Base-by-base conservation (phyloP, 1,140 invertebrate genomes). In the Bombus superbus region DNA sequence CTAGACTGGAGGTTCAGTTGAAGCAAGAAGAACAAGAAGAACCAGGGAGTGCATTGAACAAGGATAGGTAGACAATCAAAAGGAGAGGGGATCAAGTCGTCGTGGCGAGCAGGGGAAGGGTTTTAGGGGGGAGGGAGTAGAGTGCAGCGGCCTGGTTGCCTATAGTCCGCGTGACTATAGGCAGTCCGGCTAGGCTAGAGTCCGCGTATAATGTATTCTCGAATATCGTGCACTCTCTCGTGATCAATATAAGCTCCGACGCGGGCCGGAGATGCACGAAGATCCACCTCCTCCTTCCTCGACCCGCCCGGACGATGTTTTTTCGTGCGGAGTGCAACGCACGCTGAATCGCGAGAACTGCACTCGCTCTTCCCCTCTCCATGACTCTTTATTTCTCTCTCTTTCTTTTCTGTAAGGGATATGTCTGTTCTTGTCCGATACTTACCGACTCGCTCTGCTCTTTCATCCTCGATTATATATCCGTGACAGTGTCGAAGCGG, bases 191-290 rank as follows among this genome's bases (percentile, higher is more conserved):
- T 89, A 87, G 89, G 76, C 90, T 89, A 91, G 86, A 91, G 87
- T 88, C 86, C 86, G 82, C 85, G 86, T 90, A 89, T 91, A 91
- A 83, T 89, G 88, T 91, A 89, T 92, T 89, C 92, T 90, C 91
- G 92, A 93, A 92, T 93, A 93, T 92, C 92, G 91, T 92, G 91
- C 90, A 89, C 90, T 92, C 90, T 92, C 89, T 92, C 93, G 91
- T 93, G 93, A 93, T 93, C 93, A 93, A 93, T 93, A 93, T 92
- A 92, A 93, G 92, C 91, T 59, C 92, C 93, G 93, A 93, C 85
- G 82, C 79, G 85, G 77, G 83, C 90, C 93, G 93, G 90, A 93
- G 93, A 92, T 91, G 89, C 92, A 93, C 93, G 93, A 93, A 93
- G 93, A 93, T 82, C 90, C 76, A 77, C 81, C 88, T 88, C 80